These are phyloP conservation scores for Folsomia manolachei DNA, from an alignment of 2,888 invertebrate genomes.

Conservation along the genomic window DNA sequence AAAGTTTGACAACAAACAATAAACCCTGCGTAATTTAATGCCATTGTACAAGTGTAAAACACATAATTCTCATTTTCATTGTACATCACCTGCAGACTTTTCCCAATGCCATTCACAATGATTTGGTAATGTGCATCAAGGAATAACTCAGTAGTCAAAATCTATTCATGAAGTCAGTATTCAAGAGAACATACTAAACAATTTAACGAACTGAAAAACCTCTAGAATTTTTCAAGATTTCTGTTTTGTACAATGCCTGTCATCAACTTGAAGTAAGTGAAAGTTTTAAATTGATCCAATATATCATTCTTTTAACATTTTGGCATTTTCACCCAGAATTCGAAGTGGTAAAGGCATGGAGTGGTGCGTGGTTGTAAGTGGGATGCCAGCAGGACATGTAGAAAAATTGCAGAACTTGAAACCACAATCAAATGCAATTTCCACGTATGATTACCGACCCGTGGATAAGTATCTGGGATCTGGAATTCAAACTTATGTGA, in stretches of 20 bases:
- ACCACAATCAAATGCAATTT: constrained; percentile 9
- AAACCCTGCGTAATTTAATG: neutral
- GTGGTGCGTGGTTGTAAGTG: constrained; percentile 10
- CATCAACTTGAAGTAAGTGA: constrained; percentile 18
- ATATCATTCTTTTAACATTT: neutral
- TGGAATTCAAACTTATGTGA: constrained; percentile 1
- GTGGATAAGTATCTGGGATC: constrained; percentile 5
- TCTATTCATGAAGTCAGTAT: too few relatives aligned
- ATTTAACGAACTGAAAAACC: too few relatives aligned
- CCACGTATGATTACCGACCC: constrained; percentile 6
- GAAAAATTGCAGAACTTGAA: constrained; percentile 9
- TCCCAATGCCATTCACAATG: too few relatives aligned
- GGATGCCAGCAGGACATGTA: constrained; percentile 8
- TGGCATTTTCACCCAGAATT: neutral
- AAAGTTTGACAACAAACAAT: neutral
- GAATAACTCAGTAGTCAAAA: too few relatives aligned
- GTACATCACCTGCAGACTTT: too few relatives aligned
- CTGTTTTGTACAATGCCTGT: constrained; percentile 7
- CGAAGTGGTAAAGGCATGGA: constrained; percentile 13
- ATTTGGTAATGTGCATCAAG: too few relatives aligned
- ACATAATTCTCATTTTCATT: too few relatives aligned
- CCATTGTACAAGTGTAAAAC: too few relatives aligned
- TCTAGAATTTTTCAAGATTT: too few relatives aligned
- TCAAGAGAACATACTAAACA: too few relatives aligned
- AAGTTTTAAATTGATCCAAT: neutral